Percentiles rank a stretch among this genome's conserved stretches.
phyloP scores from a whole-genome alignment of 2,113 vertebrate genomes.

The Hemibagrus wyckioides region DNA sequence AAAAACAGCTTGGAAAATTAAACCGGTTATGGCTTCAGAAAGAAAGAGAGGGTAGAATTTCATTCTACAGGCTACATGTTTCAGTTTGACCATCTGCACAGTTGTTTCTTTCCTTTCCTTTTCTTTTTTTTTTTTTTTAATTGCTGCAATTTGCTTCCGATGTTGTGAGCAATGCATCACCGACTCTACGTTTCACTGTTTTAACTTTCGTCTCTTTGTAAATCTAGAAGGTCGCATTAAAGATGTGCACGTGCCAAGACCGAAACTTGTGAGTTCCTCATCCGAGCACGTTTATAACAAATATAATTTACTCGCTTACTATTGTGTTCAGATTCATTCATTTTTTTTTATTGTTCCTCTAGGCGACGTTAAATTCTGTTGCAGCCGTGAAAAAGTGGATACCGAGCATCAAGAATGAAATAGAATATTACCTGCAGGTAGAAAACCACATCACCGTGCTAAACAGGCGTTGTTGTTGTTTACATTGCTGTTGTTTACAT shows the following conservation, averaged over 20 bases:
- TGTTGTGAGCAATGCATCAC: neutral
- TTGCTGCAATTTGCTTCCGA: neutral
- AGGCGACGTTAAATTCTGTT: slow-evolving; percentile 72
- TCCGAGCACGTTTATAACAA: neutral
- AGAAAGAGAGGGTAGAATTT: slow-evolving; percentile 69
- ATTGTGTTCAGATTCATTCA: neutral
- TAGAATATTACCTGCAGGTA: slow-evolving; percentile 79
- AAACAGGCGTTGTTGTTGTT: neutral
- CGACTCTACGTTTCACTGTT: neutral
- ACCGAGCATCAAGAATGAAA: slow-evolving; percentile 78
- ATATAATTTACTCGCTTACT: too few relatives aligned
- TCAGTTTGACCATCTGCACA: neutral
- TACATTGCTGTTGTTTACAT: neutral
- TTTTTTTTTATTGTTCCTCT: neutral
- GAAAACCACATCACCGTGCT: neutral
- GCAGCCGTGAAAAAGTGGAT: slow-evolving; percentile 78
- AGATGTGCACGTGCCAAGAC: slow-evolving; percentile 66
- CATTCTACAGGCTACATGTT: too few relatives aligned
- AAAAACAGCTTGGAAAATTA: slow-evolving; percentile 76
- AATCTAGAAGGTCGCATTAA: slow-evolving; percentile 74
- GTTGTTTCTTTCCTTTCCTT: neutral
- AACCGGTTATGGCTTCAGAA: slow-evolving; percentile 80
- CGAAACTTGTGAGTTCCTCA: slow-evolving; percentile 71
- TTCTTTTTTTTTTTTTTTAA: too few relatives aligned
- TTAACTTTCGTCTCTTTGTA: neutral